Conservation (phyloP, 2,888 invertebrate genomes). For the Tyria jacobaeae region DNA sequence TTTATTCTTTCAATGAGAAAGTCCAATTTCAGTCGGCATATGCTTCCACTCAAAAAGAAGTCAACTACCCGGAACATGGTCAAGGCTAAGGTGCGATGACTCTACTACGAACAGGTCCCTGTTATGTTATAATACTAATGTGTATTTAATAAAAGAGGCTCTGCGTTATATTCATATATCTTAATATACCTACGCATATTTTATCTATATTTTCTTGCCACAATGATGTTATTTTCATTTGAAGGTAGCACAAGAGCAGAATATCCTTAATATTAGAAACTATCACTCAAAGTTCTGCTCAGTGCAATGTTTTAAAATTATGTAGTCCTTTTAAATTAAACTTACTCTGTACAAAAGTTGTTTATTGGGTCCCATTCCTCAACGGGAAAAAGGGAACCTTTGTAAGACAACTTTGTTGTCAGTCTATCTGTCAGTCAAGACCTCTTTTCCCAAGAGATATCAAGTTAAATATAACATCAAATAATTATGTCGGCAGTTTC, state of each 20-base stretch:
- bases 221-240: neutral
- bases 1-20: neutral
- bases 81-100: constrained; percentile 1
- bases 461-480: too few species aligned
- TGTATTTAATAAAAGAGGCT: neutral
- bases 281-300: too few species aligned
- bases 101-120: neutral
- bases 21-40: neutral
- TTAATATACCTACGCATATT: neutral
- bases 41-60: neutral
- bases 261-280: neutral
- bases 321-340: neutral
- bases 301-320: too few species aligned
- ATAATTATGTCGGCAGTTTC: too few species aligned
- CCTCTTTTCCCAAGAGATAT: too few species aligned
- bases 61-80: neutral
- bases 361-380: too few species aligned
- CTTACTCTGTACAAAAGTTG: neutral
- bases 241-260: too few species aligned
- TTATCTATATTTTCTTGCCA: neutral
- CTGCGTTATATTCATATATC: neutral
- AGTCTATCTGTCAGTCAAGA: too few species aligned
- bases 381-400: too few species aligned
- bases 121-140: neutral
- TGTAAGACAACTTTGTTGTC: too few species aligned